These are phyloP conservation scores for Latrodectus hesperus DNA, from an alignment of 2,888 invertebrate species.

Conservation along the genomic window DNA sequence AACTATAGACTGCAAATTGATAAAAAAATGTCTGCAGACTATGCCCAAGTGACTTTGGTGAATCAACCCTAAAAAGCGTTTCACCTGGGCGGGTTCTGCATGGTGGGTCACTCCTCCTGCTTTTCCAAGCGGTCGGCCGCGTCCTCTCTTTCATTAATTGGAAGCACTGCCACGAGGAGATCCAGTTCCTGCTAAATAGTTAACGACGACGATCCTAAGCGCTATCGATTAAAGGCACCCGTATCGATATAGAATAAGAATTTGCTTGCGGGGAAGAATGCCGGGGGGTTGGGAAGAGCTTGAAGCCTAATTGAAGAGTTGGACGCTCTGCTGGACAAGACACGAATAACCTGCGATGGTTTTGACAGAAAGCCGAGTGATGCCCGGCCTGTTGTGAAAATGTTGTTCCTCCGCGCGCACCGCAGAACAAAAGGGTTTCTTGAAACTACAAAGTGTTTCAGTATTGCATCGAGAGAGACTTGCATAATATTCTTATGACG, in stretches of 20 bases:
- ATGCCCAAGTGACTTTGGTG: background rate
- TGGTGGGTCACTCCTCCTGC: background rate
- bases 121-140: background rate
- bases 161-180: background rate
- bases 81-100: background rate
- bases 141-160: slow-evolving; percentile 1
- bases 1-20: background rate
- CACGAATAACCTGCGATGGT: background rate
- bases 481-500: too few relatives aligned
- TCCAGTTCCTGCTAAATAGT: slow-evolving; percentile 27
- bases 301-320: background rate
- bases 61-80: background rate
- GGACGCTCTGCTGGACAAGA: slow-evolving; percentile 1
- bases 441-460: too few relatives aligned
- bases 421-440: background rate
- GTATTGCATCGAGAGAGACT: too few relatives aligned
- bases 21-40: background rate
- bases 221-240: slow-evolving; percentile 43
- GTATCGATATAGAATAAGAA: slow-evolving; percentile 42
- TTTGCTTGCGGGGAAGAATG: background rate
- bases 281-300: background rate
- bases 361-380: background rate
- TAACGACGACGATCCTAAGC: slow-evolving; percentile 25
- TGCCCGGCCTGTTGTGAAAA: background rate
- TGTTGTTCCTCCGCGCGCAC: background rate